These are phyloP conservation scores for Gerosis bhagava DNA, from an alignment of 2,888 invertebrate species.

Conservation along the genomic window DNA sequence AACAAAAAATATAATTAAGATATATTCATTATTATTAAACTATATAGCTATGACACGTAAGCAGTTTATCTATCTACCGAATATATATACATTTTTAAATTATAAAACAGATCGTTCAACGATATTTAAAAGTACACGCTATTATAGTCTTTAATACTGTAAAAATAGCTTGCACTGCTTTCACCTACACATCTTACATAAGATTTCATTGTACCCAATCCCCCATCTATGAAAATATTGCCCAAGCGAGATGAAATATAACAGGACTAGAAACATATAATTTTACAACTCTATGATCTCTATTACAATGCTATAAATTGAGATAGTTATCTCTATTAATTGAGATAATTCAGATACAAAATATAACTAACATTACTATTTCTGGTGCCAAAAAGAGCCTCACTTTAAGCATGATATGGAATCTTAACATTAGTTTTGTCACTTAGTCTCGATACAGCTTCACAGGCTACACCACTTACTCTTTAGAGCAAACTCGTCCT, in stretches of 20 bases:
- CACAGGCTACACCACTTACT: neutral
- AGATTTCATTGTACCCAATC: too few relatives aligned
- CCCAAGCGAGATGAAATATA: constrained; percentile 35
- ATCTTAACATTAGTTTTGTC: too few relatives aligned
- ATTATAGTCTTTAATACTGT: constrained; percentile 36
- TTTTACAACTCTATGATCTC: too few relatives aligned
- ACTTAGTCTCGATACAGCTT: neutral
- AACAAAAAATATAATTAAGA: too few relatives aligned
- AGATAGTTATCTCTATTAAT: too few relatives aligned
- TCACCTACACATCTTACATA: constrained; percentile 7
- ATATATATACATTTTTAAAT: constrained; percentile 16
- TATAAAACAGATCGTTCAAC: constrained; percentile 29
- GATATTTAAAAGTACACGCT: constrained; percentile 31
- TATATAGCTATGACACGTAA: too few relatives aligned
- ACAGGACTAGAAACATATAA: constrained; percentile 39
- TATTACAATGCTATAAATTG: too few relatives aligned
- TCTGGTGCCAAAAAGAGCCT: neutral
- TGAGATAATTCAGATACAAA: too few relatives aligned
- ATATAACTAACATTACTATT: too few relatives aligned
- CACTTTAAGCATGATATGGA: neutral
- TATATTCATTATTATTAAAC: too few relatives aligned
- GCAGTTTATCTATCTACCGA: neutral
- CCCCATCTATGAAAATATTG: too few relatives aligned
- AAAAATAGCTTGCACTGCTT: constrained; percentile 34
- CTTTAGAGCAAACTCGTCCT: constrained; percentile 3